Evolutionary conservation across 2,888 invertebrate genomes (phyloP).

Genomic region (Adineta ricciae): DNA sequence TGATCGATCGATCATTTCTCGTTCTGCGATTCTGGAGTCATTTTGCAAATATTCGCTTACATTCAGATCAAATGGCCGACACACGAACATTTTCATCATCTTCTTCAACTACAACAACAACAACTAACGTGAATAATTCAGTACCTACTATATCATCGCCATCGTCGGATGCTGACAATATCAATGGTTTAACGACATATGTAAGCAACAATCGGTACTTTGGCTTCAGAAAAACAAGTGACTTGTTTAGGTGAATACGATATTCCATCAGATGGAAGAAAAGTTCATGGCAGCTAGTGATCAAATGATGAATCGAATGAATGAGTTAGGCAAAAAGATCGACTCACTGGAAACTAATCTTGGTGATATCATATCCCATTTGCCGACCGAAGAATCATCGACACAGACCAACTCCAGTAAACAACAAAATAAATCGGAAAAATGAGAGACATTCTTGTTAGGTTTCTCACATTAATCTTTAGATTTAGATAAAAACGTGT

Average conservation of each 20-base stretch:
- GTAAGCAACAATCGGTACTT: too few relatives aligned
- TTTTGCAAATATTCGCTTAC: neutral
- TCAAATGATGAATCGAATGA: conserved; percentile 13
- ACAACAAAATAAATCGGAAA: neutral
- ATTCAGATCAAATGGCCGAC: neutral
- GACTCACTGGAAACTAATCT: neutral
- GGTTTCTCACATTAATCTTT: neutral
- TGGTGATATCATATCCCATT: neutral
- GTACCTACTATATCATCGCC: neutral
- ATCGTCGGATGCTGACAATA: neutral
- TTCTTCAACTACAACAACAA: neutral
- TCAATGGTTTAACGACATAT: neutral
- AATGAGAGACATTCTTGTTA: neutral
- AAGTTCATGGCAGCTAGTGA: neutral
- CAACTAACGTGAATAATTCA: neutral
- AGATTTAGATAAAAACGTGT: neutral
- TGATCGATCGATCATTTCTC: neutral
- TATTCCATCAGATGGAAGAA: conserved; percentile 6
- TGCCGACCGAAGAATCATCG: neutral
- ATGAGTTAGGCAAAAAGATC: neutral
- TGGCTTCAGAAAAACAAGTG: too few relatives aligned
- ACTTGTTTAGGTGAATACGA: neutral
- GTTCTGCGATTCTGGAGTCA: neutral
- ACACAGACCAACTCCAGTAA: neutral
- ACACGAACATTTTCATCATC: neutral